A percentile compares a stretch with the other conserved stretches of the same genome.
These are phyloP conservation scores for Euzophera pinguis DNA, from an alignment of 2,888 invertebrate species.

Conservation along the genomic window DNA sequence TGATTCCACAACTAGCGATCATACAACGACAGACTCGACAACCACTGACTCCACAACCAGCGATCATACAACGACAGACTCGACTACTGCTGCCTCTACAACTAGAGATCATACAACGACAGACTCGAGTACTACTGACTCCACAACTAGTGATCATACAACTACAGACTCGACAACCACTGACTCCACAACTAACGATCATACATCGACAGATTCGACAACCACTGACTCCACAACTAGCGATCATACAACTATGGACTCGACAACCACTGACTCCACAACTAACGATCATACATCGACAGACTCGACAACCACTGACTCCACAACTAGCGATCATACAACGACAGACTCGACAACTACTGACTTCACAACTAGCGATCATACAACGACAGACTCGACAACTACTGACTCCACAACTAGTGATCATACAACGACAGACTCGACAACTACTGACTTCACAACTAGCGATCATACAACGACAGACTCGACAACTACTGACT, in stretches of 20 bases:
- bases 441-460: not conserved
- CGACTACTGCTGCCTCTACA: conserved; percentile 10
- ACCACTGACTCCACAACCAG: conserved; percentile 12
- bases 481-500: not conserved
- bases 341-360: not conserved
- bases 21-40: conserved; percentile 6
- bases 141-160: not conserved
- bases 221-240: not conserved
- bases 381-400: not conserved
- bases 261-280: no score
- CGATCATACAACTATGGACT: not conserved
- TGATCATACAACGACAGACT: not conserved
- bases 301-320: not conserved
- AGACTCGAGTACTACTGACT: not conserved
- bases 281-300: not conserved
- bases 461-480: not conserved
- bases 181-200: not conserved
- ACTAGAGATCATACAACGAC: conserved; percentile 7
- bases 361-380: not conserved
- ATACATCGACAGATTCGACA: no score
- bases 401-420: not conserved
- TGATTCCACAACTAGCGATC: conserved; percentile 8
- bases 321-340: not conserved
- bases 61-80: conserved; percentile 6
- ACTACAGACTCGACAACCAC: not conserved